Base-by-base conservation (phyloP, 1,140 invertebrate species). In the Heliothis subflexa region DNA sequence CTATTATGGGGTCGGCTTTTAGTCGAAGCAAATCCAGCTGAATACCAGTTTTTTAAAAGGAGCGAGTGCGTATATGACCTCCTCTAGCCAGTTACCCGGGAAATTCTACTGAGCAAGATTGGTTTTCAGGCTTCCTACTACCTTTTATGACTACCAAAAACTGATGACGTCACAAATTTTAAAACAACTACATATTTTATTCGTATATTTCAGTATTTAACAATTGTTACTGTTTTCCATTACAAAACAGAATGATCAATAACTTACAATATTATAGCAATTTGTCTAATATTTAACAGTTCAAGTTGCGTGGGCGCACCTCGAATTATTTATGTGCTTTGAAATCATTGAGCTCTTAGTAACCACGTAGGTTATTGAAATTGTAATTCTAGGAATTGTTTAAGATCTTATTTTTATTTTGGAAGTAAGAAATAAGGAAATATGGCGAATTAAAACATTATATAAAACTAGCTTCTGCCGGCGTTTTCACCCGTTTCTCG, bases 231-330 rank as follows among this genome's bases (percentile, higher is more conserved):
- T 52, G 14, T 14, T 52, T 52, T 21, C 16, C 18, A 55, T 18
- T 55, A 55, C 54, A 7, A 12, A 18, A 21, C 54, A 10, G 28
- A 33, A 40, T 33, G 13, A 62, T 33, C 61, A 14, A 64, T 64
- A 64, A 45, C 33, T 64, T 45, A 45, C 33, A n/a, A 18, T 16
- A 64, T 64, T 64, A 64, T 45, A 5, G 12, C 25, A n/a, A 61
- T 45, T 40, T 45, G 59, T 40, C 28, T 11, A 62, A 28, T 40
- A 62, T 62, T 62, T 40, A 62, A 9, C 28, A 45, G n/a, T 16
- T 10, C 61, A 2, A 1, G 33, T 4, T 64, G 61, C 16, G 61
- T 64, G 61, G 61, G 61, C 33, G 40, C 7, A 16, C 14, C 28
- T 64, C 28, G 33, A n/a, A 5, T 45, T 45, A 64, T 64, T 64